Base-by-base conservation (phyloP, 2,113 vertebrate genomes). In the Chroicocephalus ridibundus region DNA sequence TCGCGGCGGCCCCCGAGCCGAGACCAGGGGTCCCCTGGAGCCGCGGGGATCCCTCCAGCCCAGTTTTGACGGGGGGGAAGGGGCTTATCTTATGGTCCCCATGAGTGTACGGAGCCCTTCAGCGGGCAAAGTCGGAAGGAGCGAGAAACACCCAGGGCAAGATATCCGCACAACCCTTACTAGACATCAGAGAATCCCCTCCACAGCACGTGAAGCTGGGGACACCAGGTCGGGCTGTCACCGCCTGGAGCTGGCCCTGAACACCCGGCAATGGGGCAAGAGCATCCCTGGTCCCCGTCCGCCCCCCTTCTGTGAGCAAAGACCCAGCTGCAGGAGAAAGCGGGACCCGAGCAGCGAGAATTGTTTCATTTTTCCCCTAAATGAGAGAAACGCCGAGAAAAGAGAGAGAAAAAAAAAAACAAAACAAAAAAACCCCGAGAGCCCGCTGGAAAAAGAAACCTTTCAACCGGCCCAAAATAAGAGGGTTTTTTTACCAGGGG, bases 171-270 rank as follows among this genome's bases (percentile, higher is more conserved):
- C 6, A 49, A 20, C 8, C 64, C 6, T 38, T 7, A 3, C 0
- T 2, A 44, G 72, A 6, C 16, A 10, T 5, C 62, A 12, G 83
- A 32, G 95, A 13, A n/a, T 15, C 25, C 32, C 75, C 27, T 2
- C 26, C 4, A 2, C 0, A 1, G 3, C 7, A 0, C 6, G 12
- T 0, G 5, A 20, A 3, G 26, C 31, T 40, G 2, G 14, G 58
- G 58, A 46, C 10, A 27, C 3, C 7, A 0, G 61, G 19, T 19
- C 52, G 16, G 34, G 47, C 14, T 74, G 60, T 57, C 38, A 46
- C 66, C 5, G 21, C 58, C 0, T 0, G 40, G 61, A 29, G 29
- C 25, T 34, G 55, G 10, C 44, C 15, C 75, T 0, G 0, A 26
- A 4, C 2, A 3, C 11, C 12, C 24, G 0, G 44, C 8, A 3